Base-by-base conservation (phyloP, 1,140 invertebrate species). In the Drosophila sulfurigaster region DNA sequence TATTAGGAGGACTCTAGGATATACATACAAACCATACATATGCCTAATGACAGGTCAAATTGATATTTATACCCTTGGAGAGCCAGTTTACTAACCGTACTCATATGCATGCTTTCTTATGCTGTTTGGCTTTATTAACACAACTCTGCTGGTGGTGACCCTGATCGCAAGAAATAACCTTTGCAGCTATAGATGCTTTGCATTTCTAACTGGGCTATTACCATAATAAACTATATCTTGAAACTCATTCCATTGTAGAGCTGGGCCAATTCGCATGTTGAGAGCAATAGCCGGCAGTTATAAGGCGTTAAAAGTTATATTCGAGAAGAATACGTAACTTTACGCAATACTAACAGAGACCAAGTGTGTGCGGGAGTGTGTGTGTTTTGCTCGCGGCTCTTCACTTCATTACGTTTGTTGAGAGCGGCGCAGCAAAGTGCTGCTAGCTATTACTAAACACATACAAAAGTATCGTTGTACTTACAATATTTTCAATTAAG, bases 401-500 rank as follows among this genome's bases (percentile, higher is more conserved):
- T 89, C 85, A 87, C 80, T 87, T 87, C 88, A 87, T 87, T 87
- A 89, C 80, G 89, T 88, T 87, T 87, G 79, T 70, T 62, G 77
- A 71, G 77, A 71, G 77, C 63, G 83, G 72, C 76, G 69, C 83
- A 88, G 73, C 72, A 79, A 63, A 56, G 74, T 56, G 80, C 83
- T 63, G 70, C 64, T 49, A 72, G 85, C 80, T 52, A 72, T 82
- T 67, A 69, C 80, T 78, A 89, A 78, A 83, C 76, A 82, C 76
- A 87, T 66, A 62, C 82, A 68, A 68, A 82, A 63, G 57, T 41
- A 38, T 20, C 38, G 35, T 52, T 62, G 66, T 75, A 79, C 65
- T 83, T 79, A 82, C 77, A 89, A 87, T 89, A 87, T 89, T 89
- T 89, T 89, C 83, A 87, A 87, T 87, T 87, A 87, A 87, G 83